These are phyloP conservation scores for Lates calcarifer DNA, from an alignment of 2,113 vertebrate species.

Conservation along the genomic window DNA sequence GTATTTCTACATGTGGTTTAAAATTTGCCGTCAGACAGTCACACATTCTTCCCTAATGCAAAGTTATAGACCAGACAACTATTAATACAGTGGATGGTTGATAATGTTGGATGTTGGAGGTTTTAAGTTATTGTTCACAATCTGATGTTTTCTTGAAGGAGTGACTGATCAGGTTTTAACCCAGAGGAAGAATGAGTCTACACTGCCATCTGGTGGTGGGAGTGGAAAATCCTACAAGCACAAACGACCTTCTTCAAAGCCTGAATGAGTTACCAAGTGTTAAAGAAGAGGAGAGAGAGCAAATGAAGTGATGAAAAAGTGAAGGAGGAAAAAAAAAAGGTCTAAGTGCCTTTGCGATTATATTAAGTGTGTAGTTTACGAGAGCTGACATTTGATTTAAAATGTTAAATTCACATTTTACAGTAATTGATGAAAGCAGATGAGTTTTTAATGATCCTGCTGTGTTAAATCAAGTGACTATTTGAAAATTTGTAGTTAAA, in stretches of 20 bases:
- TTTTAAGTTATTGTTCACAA: slow-evolving; percentile 21
- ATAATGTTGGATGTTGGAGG: not conserved
- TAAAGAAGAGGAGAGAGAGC: not conserved
- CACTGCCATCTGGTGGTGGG: slow-evolving; percentile 71
- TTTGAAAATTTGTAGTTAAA: not conserved
- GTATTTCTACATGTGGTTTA: not conserved
- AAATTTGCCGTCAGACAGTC: not conserved
- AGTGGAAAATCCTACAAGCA: not conserved
- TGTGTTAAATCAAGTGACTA: slow-evolving; percentile 20
- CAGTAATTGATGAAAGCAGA: not conserved
- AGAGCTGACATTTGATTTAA: not conserved
- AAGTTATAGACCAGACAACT: too few relatives aligned
- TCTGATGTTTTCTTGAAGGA: slow-evolving; percentile 17
- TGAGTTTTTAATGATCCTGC: slow-evolving; percentile 9
- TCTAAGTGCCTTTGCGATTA: slow-evolving; percentile 8
- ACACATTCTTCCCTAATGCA: not conserved
- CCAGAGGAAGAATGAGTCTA: slow-evolving; percentile 11
- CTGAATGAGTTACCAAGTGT: not conserved
- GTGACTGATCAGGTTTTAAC: not conserved
- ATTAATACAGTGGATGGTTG: not conserved
- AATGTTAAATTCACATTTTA: not conserved
- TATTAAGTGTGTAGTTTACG: slow-evolving; percentile 35
- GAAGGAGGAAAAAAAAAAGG: not conserved
- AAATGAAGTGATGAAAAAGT: slow-evolving; percentile 1
- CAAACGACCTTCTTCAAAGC: not conserved